Base-by-base conservation (phyloP, 2,888 invertebrate species). In the Julus scanicus region DNA sequence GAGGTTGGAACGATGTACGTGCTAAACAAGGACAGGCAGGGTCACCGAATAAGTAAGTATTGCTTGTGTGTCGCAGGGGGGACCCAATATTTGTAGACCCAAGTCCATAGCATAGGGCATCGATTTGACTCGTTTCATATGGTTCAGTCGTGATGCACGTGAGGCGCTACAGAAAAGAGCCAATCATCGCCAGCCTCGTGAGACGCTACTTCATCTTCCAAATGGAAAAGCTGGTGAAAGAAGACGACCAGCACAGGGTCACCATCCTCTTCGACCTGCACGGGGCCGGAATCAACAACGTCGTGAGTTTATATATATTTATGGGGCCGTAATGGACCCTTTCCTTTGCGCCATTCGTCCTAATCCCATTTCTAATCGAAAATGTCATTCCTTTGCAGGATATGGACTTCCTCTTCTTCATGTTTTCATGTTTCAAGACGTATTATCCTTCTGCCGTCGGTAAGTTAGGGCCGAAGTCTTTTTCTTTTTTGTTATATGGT, bases 231-330 rank as follows among this genome's bases (percentile, higher is more conserved):
- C 92, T 96, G 15, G 96, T 96, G 90, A 94, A 96, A 86, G 94
- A 95, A 91, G 95, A 95, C 89, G 94, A 95, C 89, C 95, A 96
- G 87, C 95, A 95, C 90, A 94, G 94, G 91, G 95, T 98, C 88
- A 95, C 97, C 2, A 92, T 98, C 89, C 95, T 98, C 91, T 97
- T 98, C 91, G 98, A 98, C 92, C 96, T 98, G 96, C 95, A 95
- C 57, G 96, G 96, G 39, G 95, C 97, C 89, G 97, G 98, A 0
- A 91, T 98, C 1, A 94, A 95, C 11, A 97, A 97, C 91, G 94
- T 98, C 94, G 92, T 92, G 90, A 90, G 91, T 88, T 84, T 11
- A n/a, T n/a, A n/a, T n/a, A n/a, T n/a, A n/a, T n/a, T n/a, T n/a
- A n/a, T n/a, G n/a, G n/a, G n/a, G n/a, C n/a, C n/a, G n/a, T n/a